These are phyloP conservation scores for Glaucomys volans DNA, from an alignment of 2,113 vertebrate genomes.

Conservation along the genomic window DNA sequence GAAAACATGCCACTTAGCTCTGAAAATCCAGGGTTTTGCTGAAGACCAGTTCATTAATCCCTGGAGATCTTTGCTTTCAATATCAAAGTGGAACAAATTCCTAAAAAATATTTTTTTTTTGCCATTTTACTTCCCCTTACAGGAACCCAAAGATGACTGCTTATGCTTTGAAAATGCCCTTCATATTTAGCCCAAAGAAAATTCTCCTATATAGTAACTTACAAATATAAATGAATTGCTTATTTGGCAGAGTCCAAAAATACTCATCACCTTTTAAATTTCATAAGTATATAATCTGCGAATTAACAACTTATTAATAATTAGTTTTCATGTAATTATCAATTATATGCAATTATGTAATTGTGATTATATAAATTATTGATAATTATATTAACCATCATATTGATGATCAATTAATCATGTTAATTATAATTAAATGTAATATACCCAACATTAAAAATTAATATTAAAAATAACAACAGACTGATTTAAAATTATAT, in stretches of 20 bases:
- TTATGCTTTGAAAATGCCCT: background rate
- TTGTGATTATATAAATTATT: background rate
- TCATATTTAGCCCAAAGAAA: background rate
- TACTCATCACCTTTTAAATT: background rate
- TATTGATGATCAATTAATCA: too few species aligned
- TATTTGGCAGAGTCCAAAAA: background rate
- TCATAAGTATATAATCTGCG: background rate
- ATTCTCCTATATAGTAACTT: background rate
- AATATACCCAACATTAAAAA: background rate
- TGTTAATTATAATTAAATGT: too few species aligned
- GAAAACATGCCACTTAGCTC: background rate
- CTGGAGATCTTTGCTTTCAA: background rate
- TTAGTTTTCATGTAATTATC: background rate
- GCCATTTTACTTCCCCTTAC: background rate
- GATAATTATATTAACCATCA: too few species aligned
- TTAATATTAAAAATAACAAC: background rate
- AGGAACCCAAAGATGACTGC: background rate
- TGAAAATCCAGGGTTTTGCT: background rate
- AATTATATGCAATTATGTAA: background rate
- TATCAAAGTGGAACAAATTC: background rate
- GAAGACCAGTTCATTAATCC: background rate
- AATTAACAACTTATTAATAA: background rate
- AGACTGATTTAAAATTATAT: background rate
- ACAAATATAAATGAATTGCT: background rate
- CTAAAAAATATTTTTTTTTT: background rate